Percentiles rank a stretch among this genome's conserved stretches.
Evolutionary conservation across 1,140 invertebrate genomes (phyloP).

Genomic region (Zaprionus kolodkinae): DNA sequence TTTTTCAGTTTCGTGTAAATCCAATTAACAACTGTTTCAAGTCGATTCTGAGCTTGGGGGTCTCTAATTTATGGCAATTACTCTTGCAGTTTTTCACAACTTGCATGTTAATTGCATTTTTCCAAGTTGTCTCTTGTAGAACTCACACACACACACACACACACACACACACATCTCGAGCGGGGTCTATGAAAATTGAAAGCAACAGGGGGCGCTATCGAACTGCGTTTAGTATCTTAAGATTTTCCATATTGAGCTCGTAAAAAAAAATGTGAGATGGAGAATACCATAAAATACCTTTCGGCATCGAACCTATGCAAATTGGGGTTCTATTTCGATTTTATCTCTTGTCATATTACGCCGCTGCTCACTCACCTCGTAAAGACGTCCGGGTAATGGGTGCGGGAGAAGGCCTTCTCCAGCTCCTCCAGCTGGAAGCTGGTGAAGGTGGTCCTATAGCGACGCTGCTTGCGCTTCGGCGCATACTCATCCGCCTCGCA

Average conservation of each 20-base stretch:
- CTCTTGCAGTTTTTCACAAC: constrained; percentile 57
- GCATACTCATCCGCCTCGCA: constrained; percentile 92
- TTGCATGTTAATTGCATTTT: constrained; percentile 69
- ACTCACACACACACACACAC: constrained; percentile 4
- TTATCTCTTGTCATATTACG: constrained; percentile 48
- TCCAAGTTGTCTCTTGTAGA: constrained; percentile 10
- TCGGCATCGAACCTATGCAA: constrained; percentile 63
- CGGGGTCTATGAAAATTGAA: constrained; percentile 12
- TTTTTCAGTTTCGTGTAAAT: constrained; percentile 52
- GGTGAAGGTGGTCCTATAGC: constrained; percentile 97
- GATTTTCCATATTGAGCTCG: constrained; percentile 27
- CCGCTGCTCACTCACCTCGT: constrained; percentile 90
- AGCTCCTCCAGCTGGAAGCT: constrained; percentile 98
- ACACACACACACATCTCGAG: not conserved
- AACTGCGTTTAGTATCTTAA: not conserved
- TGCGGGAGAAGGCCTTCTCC: constrained; percentile 98
- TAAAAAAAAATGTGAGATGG: constrained; percentile 10
- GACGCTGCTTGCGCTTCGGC: constrained; percentile 95
- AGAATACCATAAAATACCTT: constrained; percentile 17
- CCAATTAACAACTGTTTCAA: constrained; percentile 53
- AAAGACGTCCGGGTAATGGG: constrained; percentile 99
- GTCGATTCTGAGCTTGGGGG: constrained; percentile 28
- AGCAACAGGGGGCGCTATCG: constrained; percentile 9
- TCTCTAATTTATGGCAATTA: constrained; percentile 77
- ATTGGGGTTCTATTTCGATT: constrained; percentile 38